These are phyloP conservation scores for Unio delphinus DNA, from an alignment of 2,888 invertebrate genomes.

Conservation along the genomic window DNA sequence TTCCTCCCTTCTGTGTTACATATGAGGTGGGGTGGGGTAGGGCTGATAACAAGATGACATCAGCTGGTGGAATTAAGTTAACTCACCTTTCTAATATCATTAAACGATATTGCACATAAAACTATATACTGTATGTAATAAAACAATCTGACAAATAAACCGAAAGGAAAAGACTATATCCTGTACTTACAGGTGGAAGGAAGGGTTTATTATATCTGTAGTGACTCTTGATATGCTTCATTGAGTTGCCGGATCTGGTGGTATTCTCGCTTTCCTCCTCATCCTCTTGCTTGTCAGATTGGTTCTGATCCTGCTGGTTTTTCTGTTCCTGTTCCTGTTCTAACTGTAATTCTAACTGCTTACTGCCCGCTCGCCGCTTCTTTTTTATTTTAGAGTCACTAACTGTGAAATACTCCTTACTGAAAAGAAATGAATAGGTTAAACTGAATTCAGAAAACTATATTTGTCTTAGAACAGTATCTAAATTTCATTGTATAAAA, in stretches of 20 bases:
- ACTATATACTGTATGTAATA: too few species aligned
- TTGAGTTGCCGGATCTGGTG: constrained; percentile 29
- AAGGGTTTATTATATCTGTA: constrained; percentile 65
- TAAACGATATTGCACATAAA: too few species aligned
- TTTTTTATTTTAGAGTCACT: constrained; percentile 61
- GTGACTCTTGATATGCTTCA: constrained; percentile 52
- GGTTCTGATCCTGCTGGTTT: constrained; percentile 6
- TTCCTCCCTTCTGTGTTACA: too few species aligned
- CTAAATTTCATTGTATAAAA: too few species aligned
- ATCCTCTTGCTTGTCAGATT: not conserved
- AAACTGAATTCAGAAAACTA: too few species aligned
- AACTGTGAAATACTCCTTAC: constrained; percentile 62
- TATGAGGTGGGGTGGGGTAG: too few species aligned
- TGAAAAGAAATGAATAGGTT: constrained; percentile 17
- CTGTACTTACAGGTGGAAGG: constrained; percentile 59
- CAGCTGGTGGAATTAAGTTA: too few species aligned
- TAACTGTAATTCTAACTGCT: constrained; percentile 48
- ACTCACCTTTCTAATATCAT: too few species aligned
- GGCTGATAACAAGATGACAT: too few species aligned
- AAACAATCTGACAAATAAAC: not conserved
- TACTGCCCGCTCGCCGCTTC: constrained; percentile 55
- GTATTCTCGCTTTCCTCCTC: constrained; percentile 16
- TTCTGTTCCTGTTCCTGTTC: constrained; percentile 45
- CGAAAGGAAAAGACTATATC: not conserved
- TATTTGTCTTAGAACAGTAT: too few species aligned